Conservation (phyloP, 1,140 invertebrate genomes). For the Papilio dardanus region DNA sequence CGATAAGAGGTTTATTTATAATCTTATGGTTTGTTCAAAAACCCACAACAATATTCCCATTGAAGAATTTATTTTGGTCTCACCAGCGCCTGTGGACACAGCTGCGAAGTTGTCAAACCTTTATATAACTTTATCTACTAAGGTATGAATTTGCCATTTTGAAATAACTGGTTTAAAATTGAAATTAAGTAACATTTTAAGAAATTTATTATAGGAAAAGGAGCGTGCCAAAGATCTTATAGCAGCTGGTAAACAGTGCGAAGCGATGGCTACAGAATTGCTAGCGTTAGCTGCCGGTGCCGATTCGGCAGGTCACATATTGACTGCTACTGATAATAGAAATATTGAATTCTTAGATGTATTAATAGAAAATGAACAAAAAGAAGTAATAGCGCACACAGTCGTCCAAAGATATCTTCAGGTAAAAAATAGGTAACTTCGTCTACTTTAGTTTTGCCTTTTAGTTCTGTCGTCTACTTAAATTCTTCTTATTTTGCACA, state of each 20-base stretch:
- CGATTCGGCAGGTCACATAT: constrained; percentile 95
- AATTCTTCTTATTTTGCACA: constrained; percentile 2
- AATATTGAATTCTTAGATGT: constrained; percentile 98
- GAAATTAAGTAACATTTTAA: background rate
- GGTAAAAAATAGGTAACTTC: constrained; percentile 85
- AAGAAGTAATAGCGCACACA: constrained; percentile 96
- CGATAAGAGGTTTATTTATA: constrained; percentile 98
- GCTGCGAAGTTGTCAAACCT: constrained; percentile 98
- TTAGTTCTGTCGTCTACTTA: constrained; percentile 3
- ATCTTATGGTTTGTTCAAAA: constrained; percentile 99
- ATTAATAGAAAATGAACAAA: constrained; percentile 99
- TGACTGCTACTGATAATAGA: constrained; percentile 95
- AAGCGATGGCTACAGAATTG: constrained; percentile 98
- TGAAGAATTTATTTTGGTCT: constrained; percentile 97
- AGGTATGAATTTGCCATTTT: constrained; percentile 80
- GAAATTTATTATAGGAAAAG: constrained; percentile 89
- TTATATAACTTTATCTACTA: constrained; percentile 93
- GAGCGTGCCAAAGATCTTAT: constrained; percentile 98
- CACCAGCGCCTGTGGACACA: constrained; percentile 98
- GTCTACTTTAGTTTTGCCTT: constrained; percentile 40
- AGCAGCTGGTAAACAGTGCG: constrained; percentile 97
- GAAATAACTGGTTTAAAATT: constrained; percentile 15
- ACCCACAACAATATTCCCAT: constrained; percentile 98
- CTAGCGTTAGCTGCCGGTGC: constrained; percentile 96
- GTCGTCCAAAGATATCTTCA: constrained; percentile 94